phyloP scores from a whole-genome alignment of 1,140 invertebrate species.

The Drosophila virilis region DNA sequence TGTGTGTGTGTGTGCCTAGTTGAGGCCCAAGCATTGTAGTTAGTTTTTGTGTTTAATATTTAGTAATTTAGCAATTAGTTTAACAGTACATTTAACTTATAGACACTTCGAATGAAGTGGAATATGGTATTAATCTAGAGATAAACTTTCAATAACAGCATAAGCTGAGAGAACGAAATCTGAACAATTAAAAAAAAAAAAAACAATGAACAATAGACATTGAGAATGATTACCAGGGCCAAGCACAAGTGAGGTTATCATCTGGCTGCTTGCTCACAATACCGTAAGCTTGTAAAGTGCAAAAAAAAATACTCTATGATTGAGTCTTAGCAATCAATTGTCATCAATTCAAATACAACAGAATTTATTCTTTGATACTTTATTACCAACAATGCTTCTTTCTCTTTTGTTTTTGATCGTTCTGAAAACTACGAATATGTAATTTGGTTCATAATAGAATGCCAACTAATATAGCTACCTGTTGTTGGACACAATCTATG shows the following conservation, averaged over 20 bases:
- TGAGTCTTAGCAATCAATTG: too few species aligned
- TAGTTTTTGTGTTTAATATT: constrained; percentile 4
- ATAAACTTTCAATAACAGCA: constrained; percentile 5
- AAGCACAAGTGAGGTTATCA: constrained; percentile 1
- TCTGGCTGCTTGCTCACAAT: not conserved
- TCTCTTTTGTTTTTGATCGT: not conserved
- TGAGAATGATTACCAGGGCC: not conserved
- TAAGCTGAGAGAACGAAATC: constrained; percentile 5
- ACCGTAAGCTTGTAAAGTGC: not conserved
- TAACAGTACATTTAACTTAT: constrained; percentile 1
- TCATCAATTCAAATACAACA: not conserved
- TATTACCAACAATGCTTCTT: not conserved
- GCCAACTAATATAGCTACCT: not conserved
- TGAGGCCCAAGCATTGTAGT: constrained; percentile 3
- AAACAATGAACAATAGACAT: constrained; percentile 7
- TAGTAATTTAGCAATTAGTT: constrained; percentile 19
- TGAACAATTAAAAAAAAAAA: constrained; percentile 1
- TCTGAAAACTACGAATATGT: not conserved
- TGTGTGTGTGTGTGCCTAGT: constrained; percentile 20
- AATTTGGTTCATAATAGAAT: constrained; percentile 1
- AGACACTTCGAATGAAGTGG: not conserved
- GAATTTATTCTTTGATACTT: not conserved
- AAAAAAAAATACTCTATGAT: too few species aligned
- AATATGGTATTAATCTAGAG: constrained; percentile 15
- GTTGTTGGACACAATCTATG: not conserved